Evolutionary conservation across 2,888 invertebrate genomes (phyloP).

Genomic region (Brachynemurus nebulosus): DNA sequence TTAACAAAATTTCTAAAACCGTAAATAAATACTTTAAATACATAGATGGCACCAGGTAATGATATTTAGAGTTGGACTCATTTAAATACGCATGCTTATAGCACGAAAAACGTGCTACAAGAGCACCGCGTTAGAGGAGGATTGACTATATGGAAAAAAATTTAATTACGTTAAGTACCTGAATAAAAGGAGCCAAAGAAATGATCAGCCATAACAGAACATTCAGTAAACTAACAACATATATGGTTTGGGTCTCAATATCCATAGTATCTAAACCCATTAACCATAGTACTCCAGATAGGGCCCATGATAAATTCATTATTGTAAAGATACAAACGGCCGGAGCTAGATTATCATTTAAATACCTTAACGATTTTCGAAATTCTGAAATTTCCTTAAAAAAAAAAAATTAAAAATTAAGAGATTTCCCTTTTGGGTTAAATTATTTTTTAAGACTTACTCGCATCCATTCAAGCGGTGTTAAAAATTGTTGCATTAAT

Average conservation of each 20-base stretch:
- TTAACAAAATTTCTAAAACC: no score
- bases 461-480: conserved; percentile 65
- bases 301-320: conserved; percentile 57
- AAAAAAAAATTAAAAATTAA: background rate
- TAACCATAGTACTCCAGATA: conserved; percentile 55
- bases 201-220: conserved; percentile 50
- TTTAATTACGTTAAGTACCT: conserved; percentile 44
- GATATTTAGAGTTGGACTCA: no score
- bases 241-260: conserved; percentile 40
- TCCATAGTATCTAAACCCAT: conserved; percentile 44
- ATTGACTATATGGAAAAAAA: no score
- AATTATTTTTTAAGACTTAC: conserved; percentile 30
- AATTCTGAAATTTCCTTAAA: conserved; percentile 64
- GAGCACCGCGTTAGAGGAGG: no score
- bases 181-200: conserved; percentile 52
- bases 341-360: conserved; percentile 62
- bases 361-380: conserved; percentile 57
- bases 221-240: conserved; percentile 45
- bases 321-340: conserved; percentile 65
- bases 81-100: no score
- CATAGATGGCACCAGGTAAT: no score
- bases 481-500: conserved; percentile 54
- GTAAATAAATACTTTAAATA: no score
- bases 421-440: background rate
- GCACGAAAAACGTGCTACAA: no score